Evolutionary conservation across 2,797 vertebrate genomes (phyloP).

Genomic region (Siniperca scherzeri): DNA sequence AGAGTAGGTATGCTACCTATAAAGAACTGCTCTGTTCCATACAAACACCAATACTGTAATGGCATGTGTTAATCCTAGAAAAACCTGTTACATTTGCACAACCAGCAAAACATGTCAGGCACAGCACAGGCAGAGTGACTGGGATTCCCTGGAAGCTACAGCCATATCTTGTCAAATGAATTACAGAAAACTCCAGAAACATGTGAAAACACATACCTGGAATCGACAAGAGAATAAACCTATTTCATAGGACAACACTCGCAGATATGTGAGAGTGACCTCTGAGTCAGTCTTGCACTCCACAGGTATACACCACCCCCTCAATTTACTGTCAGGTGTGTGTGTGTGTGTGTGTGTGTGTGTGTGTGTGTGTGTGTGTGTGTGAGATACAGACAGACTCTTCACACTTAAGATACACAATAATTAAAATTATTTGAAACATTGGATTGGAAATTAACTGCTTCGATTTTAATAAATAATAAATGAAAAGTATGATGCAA

Average conservation of each 20-base stretch:
- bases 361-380: slow-evolving; percentile 20
- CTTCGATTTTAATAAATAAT: neutral
- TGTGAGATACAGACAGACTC: neutral
- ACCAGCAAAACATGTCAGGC: slow-evolving; percentile 40
- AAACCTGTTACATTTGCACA: slow-evolving; percentile 60
- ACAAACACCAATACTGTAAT: slow-evolving; percentile 47
- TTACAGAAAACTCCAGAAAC: slow-evolving; percentile 24
- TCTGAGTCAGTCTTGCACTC: slow-evolving; percentile 45
- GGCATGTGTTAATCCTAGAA: slow-evolving; percentile 71
- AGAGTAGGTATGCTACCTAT: slow-evolving; percentile 48
- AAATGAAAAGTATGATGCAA: neutral
- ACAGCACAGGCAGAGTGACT: slow-evolving; percentile 37
- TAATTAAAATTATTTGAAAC: neutral
- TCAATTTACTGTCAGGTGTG: slow-evolving; percentile 39
- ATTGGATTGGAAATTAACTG: neutral
- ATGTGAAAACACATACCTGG: slow-evolving; percentile 28
- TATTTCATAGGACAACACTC: slow-evolving; percentile 40
- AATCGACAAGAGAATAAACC: slow-evolving; percentile 22
- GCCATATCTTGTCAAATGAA: slow-evolving; percentile 38
- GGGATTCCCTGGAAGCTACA: slow-evolving; percentile 56
- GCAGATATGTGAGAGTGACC: slow-evolving; percentile 38
- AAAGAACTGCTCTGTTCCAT: slow-evolving; percentile 38
- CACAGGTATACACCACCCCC: slow-evolving; percentile 36
- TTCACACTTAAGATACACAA: slow-evolving; percentile 19
- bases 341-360: slow-evolving; percentile 10